Evolutionary conservation across 1,140 invertebrate genomes (phyloP).

Genomic region (Drosophila mojavensis): DNA sequence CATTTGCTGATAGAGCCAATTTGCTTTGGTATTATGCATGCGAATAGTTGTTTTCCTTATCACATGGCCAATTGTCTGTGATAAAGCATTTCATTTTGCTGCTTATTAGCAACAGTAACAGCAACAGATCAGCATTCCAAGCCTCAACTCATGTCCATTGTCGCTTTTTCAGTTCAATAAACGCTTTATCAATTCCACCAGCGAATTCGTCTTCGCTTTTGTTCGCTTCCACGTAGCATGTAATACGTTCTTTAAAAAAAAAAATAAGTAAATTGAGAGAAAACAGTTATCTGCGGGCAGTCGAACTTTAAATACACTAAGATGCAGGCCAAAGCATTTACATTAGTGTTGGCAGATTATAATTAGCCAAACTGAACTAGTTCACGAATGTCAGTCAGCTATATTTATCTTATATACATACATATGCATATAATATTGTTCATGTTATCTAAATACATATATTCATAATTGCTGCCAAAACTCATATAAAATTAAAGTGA

Average conservation of each 20-base stretch:
- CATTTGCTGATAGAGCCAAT: neutral
- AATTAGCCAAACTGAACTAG: too few species aligned
- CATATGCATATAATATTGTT: too few species aligned
- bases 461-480: too few species aligned
- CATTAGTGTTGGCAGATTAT: too few species aligned
- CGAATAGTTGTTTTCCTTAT: slow-evolving; percentile 20
- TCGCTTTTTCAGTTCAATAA: slow-evolving; percentile 40
- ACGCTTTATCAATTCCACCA: slow-evolving; percentile 44
- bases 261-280: too few species aligned
- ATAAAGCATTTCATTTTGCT: slow-evolving; percentile 20
- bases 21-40: neutral
- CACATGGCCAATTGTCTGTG: slow-evolving; percentile 25
- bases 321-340: neutral
- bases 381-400: too few species aligned
- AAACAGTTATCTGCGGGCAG: neutral
- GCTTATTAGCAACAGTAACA: neutral
- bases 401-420: too few species aligned
- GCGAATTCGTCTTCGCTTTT: slow-evolving; percentile 29
- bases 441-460: too few species aligned
- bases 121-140: neutral
- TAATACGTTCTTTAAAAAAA: slow-evolving; percentile 3
- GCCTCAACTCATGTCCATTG: slow-evolving; percentile 12
- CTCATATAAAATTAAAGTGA: too few species aligned
- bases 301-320: neutral
- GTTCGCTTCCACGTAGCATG: slow-evolving; percentile 12